These are phyloP conservation scores for Alsophila aescularia DNA, from an alignment of 2,888 invertebrate species.

Conservation along the genomic window DNA sequence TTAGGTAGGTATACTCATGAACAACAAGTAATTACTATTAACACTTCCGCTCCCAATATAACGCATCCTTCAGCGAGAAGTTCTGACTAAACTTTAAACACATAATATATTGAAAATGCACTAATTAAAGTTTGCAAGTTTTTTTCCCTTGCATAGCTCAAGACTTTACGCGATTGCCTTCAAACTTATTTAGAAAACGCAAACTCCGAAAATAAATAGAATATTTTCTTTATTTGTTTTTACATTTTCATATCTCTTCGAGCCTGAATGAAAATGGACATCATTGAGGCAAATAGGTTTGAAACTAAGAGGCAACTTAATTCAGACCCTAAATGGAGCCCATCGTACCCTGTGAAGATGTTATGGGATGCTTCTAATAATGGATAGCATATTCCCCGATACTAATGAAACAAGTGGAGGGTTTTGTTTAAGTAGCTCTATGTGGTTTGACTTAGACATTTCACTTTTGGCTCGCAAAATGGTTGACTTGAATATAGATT, in stretches of 20 bases:
- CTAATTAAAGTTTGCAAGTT: conserved; percentile 16
- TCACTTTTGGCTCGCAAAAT: neutral
- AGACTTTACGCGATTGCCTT: conserved; percentile 7
- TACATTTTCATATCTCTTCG: conserved; percentile 7
- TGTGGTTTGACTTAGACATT: neutral
- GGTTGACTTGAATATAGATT: too few species aligned
- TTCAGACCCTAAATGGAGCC: conserved; percentile 28
- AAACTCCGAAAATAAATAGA: conserved; percentile 5
- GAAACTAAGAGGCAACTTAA: conserved; percentile 29
- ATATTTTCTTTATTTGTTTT: conserved; percentile 13
- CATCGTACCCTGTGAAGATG: conserved; percentile 31
- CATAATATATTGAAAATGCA: too few species aligned
- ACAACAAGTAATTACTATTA: too few species aligned
- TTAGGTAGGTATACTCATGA: too few species aligned
- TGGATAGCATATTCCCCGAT: conserved; percentile 29
- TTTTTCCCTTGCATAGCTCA: conserved; percentile 8
- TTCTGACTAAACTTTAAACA: too few species aligned
- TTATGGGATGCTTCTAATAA: conserved; percentile 29
- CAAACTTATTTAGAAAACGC: conserved; percentile 10
- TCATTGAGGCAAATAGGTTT: conserved; percentile 25
- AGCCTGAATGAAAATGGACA: neutral
- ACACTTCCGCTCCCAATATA: too few species aligned
- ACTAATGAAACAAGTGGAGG: conserved; percentile 19
- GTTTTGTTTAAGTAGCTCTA: conserved; percentile 7
- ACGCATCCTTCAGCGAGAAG: too few species aligned